A percentile compares a stretch with the other conserved stretches of the same genome.
These are phyloP conservation scores for Cephonodes hylas DNA, from an alignment of 2,888 invertebrate species.

Conservation along the genomic window DNA sequence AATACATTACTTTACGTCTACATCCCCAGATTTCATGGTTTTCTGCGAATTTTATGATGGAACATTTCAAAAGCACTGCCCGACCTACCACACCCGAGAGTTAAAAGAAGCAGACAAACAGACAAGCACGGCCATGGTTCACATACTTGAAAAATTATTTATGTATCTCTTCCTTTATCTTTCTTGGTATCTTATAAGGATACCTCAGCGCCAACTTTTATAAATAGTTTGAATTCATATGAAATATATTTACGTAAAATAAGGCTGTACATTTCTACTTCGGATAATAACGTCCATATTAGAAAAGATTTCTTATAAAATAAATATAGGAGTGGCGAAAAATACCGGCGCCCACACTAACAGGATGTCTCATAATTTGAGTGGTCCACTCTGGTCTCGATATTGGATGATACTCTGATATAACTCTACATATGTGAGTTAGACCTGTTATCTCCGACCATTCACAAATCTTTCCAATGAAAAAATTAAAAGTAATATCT, in stretches of 20 bases:
- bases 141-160: too few species aligned
- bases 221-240: neutral
- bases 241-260: neutral
- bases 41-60: too few species aligned
- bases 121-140: too few species aligned
- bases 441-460: neutral
- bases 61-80: too few species aligned
- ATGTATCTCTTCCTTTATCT: too few species aligned
- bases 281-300: neutral
- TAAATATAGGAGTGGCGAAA: neutral
- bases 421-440: neutral
- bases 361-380: conserved; percentile 1
- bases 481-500: neutral
- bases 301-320: neutral
- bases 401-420: neutral
- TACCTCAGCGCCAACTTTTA: too few species aligned
- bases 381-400: neutral
- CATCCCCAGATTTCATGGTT: too few species aligned
- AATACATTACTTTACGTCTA: too few species aligned
- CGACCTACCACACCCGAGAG: too few species aligned
- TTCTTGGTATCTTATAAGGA: too few species aligned
- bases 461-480: neutral
- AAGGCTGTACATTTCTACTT: neutral
- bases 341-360: neutral
- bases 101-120: too few species aligned